Percentiles rank a stretch among this genome's conserved stretches.
phyloP scores from a whole-genome alignment of 2,113 vertebrate species.

The Corythornis madagascariensis region DNA sequence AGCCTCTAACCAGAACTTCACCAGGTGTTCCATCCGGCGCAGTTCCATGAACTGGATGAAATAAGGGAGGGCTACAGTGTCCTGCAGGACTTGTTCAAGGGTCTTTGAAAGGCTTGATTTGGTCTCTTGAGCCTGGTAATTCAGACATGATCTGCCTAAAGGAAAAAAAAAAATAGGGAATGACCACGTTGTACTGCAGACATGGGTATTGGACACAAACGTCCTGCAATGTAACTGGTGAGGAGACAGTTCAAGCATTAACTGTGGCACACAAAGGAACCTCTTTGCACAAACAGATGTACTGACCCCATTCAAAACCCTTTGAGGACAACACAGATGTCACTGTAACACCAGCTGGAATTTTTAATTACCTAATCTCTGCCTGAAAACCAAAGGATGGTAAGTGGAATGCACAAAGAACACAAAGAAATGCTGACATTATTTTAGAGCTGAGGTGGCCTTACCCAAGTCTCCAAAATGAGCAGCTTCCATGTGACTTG shows the following conservation, averaged over 20 bases:
- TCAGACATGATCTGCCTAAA: constrained; percentile 94
- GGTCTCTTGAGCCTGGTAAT: constrained; percentile 91
- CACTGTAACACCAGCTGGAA: not conserved
- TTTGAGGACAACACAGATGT: not conserved
- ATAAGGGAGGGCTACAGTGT: constrained; percentile 89
- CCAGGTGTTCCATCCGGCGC: constrained; percentile 89
- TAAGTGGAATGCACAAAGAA: rapidly evolving
- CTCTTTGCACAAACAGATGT: not conserved
- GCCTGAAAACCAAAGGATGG: not conserved
- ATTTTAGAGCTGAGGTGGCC: not conserved
- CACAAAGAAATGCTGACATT: rapidly evolving
- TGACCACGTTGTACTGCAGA: not conserved
- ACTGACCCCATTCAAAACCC: not conserved
- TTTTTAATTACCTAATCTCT: not conserved
- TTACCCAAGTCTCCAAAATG: constrained; percentile 98
- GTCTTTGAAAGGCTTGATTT: constrained; percentile 97
- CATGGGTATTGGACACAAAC: rapidly evolving
- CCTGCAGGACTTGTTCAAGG: constrained; percentile 90
- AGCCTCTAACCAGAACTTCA: constrained; percentile 95
- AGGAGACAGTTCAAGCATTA: not conserved
- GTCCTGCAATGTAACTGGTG: not conserved
- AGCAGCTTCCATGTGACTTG: constrained; percentile 95
- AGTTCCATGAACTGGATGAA: constrained; percentile 93
- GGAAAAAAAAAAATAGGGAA: not conserved
- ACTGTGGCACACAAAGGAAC: not conserved